Conservation (phyloP, 2,888 invertebrate genomes). For the Anthrax anthrax region DNA sequence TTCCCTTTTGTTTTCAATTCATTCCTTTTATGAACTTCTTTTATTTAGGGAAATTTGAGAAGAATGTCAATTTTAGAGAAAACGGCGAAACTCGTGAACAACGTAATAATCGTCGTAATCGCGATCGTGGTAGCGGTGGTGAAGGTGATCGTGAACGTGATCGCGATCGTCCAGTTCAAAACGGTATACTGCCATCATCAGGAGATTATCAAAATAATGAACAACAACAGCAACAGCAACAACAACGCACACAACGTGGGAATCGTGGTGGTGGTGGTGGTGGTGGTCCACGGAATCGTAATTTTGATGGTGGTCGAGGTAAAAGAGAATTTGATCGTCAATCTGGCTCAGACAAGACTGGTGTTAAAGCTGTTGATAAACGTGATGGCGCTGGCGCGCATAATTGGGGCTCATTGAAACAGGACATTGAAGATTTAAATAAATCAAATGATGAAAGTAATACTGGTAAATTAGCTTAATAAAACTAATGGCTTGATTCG, state of each 20-base stretch:
- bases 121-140: constrained; percentile 39
- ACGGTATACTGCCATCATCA: background rate
- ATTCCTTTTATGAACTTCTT: background rate
- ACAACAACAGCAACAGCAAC: constrained; percentile 10
- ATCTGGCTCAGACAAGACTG: constrained; percentile 90
- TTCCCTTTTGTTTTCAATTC: background rate
- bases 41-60: constrained; percentile 1
- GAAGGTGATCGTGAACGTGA: constrained; percentile 51
- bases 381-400: constrained; percentile 88
- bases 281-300: constrained; percentile 30
- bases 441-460: constrained; percentile 21
- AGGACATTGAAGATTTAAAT: constrained; percentile 56
- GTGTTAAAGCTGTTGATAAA: constrained; percentile 86
- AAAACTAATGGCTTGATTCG: background rate
- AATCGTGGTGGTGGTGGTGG: constrained; percentile 21
- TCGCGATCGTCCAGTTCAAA: constrained; percentile 17
- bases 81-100: constrained; percentile 51
- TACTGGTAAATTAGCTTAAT: background rate
- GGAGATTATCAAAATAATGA: constrained; percentile 19
- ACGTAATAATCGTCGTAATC: constrained; percentile 51
- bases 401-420: constrained; percentile 91
- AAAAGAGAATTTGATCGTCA: constrained; percentile 90
- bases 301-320: constrained; percentile 37
- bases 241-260: constrained; percentile 19
- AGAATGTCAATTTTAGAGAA: constrained; percentile 16